These are phyloP conservation scores for Spilogale gracilis DNA, from an alignment of 2,113 vertebrate species.

Conservation along the genomic window DNA sequence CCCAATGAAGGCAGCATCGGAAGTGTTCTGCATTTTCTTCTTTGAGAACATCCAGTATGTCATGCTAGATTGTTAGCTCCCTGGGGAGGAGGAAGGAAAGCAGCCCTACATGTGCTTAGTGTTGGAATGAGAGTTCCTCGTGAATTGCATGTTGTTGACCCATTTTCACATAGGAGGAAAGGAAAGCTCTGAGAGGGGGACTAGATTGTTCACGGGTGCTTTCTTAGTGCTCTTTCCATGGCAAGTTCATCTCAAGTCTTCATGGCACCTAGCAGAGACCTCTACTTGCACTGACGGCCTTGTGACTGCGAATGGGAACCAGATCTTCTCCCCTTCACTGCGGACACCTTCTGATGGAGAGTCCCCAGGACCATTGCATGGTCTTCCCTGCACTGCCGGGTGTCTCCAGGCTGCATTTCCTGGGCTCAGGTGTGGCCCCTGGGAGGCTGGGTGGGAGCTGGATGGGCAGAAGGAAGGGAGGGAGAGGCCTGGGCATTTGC, in stretches of 20 bases:
- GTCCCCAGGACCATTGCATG: rapidly evolving
- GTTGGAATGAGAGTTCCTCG: not conserved
- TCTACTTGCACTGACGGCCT: rapidly evolving
- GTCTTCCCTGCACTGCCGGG: not conserved
- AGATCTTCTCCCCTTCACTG: rapidly evolving
- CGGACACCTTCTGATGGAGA: rapidly evolving
- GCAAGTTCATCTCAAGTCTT: not conserved
- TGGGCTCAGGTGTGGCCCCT: not conserved
- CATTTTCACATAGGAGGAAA: not conserved
- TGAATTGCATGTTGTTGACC: not conserved
- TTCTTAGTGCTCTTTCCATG: rapidly evolving
- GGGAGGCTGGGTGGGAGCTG: not conserved
- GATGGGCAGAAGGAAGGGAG: not conserved
- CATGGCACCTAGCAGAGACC: not conserved
- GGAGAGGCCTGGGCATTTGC: too few relatives aligned
- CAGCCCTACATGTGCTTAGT: rapidly evolving
- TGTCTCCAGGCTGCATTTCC: not conserved
- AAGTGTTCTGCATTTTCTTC: rapidly evolving
- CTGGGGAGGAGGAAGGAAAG: not conserved
- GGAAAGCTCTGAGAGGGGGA: not conserved
- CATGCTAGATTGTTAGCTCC: not conserved
- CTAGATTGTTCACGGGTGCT: rapidly evolving
- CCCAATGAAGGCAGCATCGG: not conserved
- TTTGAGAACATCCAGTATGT: not conserved
- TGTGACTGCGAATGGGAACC: rapidly evolving